phyloP scores from a whole-genome alignment of 2,888 invertebrate species.

The Meiosimyza platycephala region DNA sequence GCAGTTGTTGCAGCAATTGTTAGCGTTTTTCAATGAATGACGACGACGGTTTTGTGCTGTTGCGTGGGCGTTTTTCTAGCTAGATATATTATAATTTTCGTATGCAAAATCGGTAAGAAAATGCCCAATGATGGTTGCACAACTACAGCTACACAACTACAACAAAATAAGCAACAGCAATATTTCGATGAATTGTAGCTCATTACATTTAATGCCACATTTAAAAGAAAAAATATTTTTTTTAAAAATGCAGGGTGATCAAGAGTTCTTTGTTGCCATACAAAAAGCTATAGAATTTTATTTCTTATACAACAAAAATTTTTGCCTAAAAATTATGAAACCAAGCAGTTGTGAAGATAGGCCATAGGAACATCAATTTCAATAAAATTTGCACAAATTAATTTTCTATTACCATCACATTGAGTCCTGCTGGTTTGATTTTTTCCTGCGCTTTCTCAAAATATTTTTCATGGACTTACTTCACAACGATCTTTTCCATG shows the following conservation, averaged over 20 bases:
- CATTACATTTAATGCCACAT: constrained; percentile 1
- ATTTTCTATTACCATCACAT: no score
- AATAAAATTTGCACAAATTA: neutral
- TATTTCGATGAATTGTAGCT: constrained; percentile 19
- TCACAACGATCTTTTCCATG: no score
- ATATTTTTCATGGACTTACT: no score
- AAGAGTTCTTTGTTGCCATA: neutral
- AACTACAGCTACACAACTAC: neutral
- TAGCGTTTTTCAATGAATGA: constrained; percentile 1
- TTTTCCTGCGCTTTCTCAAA: no score
- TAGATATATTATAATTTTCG: constrained; percentile 3
- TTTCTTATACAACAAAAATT: no score
- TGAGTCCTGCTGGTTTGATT: no score
- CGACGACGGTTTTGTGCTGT: neutral
- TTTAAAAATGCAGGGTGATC: neutral
- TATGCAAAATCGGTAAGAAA: constrained; percentile 21
- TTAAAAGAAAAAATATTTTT: neutral
- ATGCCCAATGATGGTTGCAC: constrained; percentile 16
- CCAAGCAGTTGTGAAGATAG: no score
- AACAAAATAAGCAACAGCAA: neutral
- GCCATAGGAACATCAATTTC: no score
- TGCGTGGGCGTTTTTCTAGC: constrained; percentile 15
- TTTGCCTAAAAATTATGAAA: no score
- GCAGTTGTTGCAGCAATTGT: constrained; percentile 3
- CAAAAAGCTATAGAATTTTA: no score